Evolutionary conservation across 2,888 invertebrate species (phyloP).

Genomic region (Cantharis rufa): DNA sequence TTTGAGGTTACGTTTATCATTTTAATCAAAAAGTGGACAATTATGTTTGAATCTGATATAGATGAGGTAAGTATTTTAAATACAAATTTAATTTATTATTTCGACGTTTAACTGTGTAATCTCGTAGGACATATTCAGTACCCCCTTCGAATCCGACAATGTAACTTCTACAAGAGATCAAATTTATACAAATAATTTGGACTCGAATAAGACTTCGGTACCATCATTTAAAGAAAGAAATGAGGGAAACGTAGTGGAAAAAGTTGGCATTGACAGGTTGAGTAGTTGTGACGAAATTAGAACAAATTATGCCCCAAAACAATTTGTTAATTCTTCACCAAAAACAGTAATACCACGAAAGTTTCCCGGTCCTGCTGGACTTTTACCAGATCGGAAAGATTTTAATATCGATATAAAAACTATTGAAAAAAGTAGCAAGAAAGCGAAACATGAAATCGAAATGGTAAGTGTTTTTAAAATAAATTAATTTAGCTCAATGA

Average conservation of each 20-base stretch:
- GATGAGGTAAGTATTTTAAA: background rate
- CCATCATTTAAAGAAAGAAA: background rate
- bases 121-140: background rate
- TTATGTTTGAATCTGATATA: constrained; percentile 14
- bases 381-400: constrained; percentile 33
- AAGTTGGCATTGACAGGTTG: background rate
- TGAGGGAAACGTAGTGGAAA: background rate
- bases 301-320: background rate
- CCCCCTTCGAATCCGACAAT: background rate
- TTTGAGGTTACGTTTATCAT: background rate
- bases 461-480: background rate
- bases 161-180: background rate
- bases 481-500: background rate
- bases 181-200: background rate
- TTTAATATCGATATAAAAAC: constrained; percentile 14
- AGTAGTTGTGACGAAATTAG: background rate
- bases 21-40: background rate
- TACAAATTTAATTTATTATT: background rate
- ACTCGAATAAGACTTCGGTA: background rate
- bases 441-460: background rate
- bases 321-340: background rate
- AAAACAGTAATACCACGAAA: constrained; percentile 37
- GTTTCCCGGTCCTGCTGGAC: constrained; percentile 44
- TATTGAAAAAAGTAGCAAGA: constrained; percentile 9
- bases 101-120: background rate